Evolutionary conservation across 2,888 invertebrate species (phyloP), one percentile per base, ranked within the genome.

Genomic region (Homarus gammarus): DNA sequence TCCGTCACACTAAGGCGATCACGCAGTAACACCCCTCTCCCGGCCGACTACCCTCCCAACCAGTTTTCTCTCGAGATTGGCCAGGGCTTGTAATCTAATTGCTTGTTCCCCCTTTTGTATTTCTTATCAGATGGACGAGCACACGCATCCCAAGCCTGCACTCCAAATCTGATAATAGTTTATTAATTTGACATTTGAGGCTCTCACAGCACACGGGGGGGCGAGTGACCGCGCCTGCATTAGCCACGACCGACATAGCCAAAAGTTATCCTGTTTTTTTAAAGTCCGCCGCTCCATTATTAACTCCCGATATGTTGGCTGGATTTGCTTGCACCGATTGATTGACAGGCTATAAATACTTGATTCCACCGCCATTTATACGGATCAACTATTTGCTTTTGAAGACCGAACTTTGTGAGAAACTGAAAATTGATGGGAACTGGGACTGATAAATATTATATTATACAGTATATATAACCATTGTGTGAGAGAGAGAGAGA

Each of bases 151-250:
- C 36, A 38, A 36, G 64, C 18, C 82, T 51, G 49, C 82, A 82
- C 61, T 82, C 64, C 38, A 44, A 64, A 82, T 27, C 68, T 68
- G 82, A 82, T 82, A 68, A 82, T 82, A 61, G 82, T 82, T 51
- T 82, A 82, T 82, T 82, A 82, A 82, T 82, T 61, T 70, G 82
- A 70, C 68, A 40, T 68, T 68, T 68, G 82, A 40, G 49, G 82
- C 27, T 44, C 70, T 40, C 72, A 72, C 72, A 36, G 72, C 36
- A 72, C 72, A 40, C 15, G 38, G 18, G 72, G n/a, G n/a, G n/a
- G 72, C n/a, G n/a, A 72, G 38, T 3, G 40, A 40, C 18, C n/a
- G 18, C 3, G n/a, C 36, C 2, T 72, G 40, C 38, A 72, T 3
- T 72, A 18, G 72, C 36, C 3, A 36, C 5, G 36, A 70, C 27